These are phyloP conservation scores for Scaptomyza montana DNA, from an alignment of 1,140 invertebrate genomes.

Conservation along the genomic window DNA sequence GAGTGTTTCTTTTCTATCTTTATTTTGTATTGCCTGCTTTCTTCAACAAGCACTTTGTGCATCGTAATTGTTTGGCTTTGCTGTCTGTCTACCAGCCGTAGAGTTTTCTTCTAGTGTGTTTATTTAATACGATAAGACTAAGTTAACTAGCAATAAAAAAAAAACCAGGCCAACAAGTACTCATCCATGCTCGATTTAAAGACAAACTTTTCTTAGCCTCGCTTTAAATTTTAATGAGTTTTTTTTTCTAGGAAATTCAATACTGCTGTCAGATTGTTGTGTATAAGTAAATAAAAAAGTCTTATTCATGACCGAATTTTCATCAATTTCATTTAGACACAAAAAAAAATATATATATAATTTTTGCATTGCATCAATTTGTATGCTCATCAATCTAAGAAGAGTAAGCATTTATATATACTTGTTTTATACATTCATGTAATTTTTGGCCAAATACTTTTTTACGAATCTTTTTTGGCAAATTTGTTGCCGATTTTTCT, in stretches of 20 bases:
- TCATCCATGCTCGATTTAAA: background rate
- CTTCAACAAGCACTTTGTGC: conserved; percentile 13
- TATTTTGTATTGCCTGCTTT: conserved; percentile 20
- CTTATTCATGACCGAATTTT: no score
- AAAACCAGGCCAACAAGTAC: background rate
- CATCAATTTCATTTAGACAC: background rate
- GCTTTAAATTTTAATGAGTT: background rate
- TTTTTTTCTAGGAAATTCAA: no score
- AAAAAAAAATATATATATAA: no score
- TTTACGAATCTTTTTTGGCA: no score
- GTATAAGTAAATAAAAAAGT: no score
- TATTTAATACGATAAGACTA: conserved; percentile 73
- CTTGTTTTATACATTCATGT: no score
- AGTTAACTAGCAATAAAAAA: conserved; percentile 26
- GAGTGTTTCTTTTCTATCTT: no score
- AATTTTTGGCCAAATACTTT: no score
- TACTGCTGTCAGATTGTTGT: no score
- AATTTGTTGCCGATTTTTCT: background rate
- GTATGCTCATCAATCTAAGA: no score
- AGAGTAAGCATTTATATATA: no score
- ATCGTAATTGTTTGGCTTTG: conserved; percentile 42
- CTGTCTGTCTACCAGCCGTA: background rate
- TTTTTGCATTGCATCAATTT: no score
- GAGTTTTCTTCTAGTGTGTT: conserved; percentile 54
- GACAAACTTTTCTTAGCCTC: background rate